phyloP scores from a whole-genome alignment of 2,888 invertebrate genomes.

The Parasteatoda lunata region DNA sequence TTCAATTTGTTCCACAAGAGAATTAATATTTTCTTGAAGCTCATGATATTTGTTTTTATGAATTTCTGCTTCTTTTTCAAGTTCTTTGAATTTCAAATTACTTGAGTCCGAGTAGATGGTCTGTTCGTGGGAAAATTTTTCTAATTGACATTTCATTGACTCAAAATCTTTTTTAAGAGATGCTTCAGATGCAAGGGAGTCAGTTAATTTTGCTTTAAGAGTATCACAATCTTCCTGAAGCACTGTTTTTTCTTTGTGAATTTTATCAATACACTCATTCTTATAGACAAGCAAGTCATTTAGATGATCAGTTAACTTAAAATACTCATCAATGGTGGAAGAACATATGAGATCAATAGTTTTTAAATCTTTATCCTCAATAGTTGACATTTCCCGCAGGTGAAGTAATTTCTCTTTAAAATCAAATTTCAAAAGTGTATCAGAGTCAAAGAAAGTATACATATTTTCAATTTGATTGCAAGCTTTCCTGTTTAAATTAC shows the following conservation, averaged over 20 bases:
- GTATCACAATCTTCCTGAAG: background rate
- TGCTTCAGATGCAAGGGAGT: background rate
- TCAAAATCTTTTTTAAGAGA: background rate
- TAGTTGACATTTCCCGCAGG: background rate
- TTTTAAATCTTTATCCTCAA: background rate
- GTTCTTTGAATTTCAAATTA: constrained; percentile 8
- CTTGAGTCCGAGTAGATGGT: background rate
- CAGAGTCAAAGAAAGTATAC: background rate
- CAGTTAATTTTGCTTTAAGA: background rate
- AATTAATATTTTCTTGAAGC: constrained; percentile 36
- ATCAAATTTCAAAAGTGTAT: background rate
- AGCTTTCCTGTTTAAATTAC: background rate
- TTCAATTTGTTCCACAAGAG: constrained; percentile 39
- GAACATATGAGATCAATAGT: background rate
- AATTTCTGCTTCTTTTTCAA: constrained; percentile 31
- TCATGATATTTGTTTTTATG: constrained; percentile 1
- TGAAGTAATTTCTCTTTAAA: background rate
- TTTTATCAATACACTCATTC: background rate
- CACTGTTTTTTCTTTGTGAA: background rate
- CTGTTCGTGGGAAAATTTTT: background rate
- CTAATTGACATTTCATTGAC: background rate
- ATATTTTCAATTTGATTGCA: background rate
- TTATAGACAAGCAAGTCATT: background rate
- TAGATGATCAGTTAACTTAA: background rate
- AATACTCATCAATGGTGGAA: background rate